Evolutionary conservation across 2,113 vertebrate species (phyloP).

Genomic region (Pelecanoides urinatrix): DNA sequence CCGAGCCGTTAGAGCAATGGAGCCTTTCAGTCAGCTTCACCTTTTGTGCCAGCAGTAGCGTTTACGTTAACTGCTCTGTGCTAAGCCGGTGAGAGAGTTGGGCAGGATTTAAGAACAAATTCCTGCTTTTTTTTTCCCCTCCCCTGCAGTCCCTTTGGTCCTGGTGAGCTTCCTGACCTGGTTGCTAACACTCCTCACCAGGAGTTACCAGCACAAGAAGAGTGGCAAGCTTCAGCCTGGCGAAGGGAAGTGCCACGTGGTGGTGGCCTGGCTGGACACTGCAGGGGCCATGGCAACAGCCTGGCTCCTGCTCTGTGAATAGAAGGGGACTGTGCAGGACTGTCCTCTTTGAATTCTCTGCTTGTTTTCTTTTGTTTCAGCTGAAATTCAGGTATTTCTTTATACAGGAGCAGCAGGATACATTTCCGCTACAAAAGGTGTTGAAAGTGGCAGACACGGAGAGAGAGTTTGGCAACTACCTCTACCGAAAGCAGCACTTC

Average conservation of each 20-base stretch:
- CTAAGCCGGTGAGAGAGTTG: not conserved
- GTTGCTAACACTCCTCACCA: not conserved
- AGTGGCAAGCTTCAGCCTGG: not conserved
- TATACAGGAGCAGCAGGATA: conserved; percentile 81
- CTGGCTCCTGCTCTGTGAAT: not conserved
- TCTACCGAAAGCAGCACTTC: conserved; percentile 78
- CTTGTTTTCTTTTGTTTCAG: not conserved
- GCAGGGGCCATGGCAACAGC: not conserved
- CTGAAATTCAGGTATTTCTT: not conserved
- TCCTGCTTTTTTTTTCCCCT: not conserved
- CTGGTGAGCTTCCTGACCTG: not conserved
- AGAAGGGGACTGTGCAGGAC: not conserved
- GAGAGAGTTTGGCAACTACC: conserved; percentile 88
- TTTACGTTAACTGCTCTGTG: not conserved
- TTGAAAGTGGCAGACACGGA: conserved; percentile 79
- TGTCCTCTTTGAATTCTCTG: not conserved
- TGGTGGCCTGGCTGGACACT: not conserved
- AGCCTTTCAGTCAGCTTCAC: not conserved
- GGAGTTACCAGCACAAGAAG: not conserved
- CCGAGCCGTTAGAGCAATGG: not conserved
- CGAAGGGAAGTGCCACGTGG: not conserved
- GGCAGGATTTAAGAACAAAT: not conserved
- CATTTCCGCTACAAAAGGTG: conserved; percentile 76
- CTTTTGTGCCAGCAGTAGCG: not conserved
- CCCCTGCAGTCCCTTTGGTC: not conserved